Conservation (phyloP, 2,888 invertebrate species). For the Calephelis perditalis region DNA sequence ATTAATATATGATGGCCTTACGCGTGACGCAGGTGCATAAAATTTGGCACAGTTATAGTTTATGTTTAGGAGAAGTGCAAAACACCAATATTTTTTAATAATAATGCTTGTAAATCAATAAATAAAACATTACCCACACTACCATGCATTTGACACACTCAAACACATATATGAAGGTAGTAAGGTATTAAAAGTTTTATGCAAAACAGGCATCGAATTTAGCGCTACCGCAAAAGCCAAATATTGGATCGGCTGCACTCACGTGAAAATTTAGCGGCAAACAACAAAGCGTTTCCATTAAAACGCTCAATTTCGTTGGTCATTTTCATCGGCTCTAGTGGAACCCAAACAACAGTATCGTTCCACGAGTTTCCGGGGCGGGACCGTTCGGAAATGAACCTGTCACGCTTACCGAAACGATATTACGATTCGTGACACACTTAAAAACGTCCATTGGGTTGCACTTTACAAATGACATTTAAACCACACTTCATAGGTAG, state of each 20-base stretch:
- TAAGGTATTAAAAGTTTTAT: no score
- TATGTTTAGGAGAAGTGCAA: no score
- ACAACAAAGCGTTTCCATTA: slow-evolving; percentile 5
- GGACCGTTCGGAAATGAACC: slow-evolving; percentile 52
- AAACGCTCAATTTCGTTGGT: slow-evolving; percentile 7
- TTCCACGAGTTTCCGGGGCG: slow-evolving; percentile 40
- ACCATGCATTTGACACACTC: no score
- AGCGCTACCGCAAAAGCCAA: background rate
- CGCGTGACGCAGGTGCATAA: no score
- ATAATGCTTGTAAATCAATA: no score
- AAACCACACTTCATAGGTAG: no score
- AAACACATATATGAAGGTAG: no score
- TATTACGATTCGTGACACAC: slow-evolving; percentile 1
- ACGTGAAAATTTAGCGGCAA: background rate
- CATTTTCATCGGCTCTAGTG: slow-evolving; percentile 14
- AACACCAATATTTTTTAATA: no score
- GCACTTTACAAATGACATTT: background rate
- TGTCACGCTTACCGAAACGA: slow-evolving; percentile 36
- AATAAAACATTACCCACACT: no score
- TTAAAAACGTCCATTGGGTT: background rate
- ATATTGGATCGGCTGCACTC: background rate
- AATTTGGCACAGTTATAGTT: no score
- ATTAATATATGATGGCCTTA: no score
- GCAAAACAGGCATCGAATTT: background rate
- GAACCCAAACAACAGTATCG: slow-evolving; percentile 28